phyloP scores from a whole-genome alignment of 2,888 invertebrate genomes.

The Leptogaster cylindrica region DNA sequence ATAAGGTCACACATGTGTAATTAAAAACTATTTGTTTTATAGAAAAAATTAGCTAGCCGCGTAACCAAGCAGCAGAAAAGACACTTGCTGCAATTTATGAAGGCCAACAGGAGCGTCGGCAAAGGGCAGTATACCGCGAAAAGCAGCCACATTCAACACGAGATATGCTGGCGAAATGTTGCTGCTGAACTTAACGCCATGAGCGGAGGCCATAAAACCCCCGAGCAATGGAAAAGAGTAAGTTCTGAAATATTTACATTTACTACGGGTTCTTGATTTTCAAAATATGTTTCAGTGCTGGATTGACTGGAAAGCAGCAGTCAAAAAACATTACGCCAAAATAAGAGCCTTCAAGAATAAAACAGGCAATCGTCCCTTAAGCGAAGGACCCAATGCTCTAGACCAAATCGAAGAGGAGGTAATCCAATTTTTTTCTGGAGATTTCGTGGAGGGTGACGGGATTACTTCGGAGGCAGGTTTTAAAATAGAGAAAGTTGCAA shows the following conservation, averaged over 20 bases:
- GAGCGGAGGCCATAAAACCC: neutral
- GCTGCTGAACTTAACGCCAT: neutral
- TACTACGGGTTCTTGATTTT: neutral
- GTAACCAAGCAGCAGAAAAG: neutral
- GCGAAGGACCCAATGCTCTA: neutral
- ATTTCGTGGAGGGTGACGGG: neutral
- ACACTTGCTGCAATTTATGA: neutral
- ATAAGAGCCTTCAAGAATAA: neutral
- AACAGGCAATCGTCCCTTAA: neutral
- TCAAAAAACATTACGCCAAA: neutral
- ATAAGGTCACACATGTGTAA: too few species aligned
- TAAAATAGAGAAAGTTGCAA: too few species aligned
- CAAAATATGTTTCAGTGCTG: neutral
- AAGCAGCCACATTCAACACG: neutral
- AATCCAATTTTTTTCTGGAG: neutral
- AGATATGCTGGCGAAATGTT: constrained; percentile 3
- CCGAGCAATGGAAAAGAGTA: constrained; percentile 17
- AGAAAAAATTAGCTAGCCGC: neutral
- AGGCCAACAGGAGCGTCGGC: neutral
- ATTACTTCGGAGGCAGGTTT: neutral
- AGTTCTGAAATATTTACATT: neutral
- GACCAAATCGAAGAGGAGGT: neutral
- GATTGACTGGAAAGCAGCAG: neutral
- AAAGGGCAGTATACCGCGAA: neutral
- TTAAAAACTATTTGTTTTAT: too few species aligned